Conservation (phyloP, 2,888 invertebrate species). For the Sthenelais limicola region DNA sequence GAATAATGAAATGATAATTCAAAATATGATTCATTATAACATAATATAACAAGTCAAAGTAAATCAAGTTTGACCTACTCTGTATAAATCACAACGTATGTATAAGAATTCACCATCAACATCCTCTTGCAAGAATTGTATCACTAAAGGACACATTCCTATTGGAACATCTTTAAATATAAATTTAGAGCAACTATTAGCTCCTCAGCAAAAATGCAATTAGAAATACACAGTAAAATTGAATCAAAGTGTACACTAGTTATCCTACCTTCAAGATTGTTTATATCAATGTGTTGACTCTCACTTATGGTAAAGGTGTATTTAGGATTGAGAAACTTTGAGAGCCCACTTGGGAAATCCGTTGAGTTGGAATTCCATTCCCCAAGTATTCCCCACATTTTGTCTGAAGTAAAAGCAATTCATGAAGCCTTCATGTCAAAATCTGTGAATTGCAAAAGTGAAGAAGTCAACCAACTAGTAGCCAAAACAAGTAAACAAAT, state of each 20-base stretch:
- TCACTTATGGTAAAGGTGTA: neutral
- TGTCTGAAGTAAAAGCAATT: neutral
- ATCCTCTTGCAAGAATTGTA: too few relatives aligned
- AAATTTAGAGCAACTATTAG: too few relatives aligned
- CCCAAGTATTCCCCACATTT: conserved; percentile 3
- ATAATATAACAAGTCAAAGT: too few relatives aligned
- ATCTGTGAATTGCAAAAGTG: neutral
- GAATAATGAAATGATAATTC: too few relatives aligned
- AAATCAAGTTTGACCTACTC: too few relatives aligned
- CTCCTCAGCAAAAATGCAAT: too few relatives aligned
- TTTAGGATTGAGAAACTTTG: neutral
- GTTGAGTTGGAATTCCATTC: conserved; percentile 52
- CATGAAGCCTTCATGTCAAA: neutral
- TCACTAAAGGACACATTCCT: too few relatives aligned
- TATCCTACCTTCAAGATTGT: conserved; percentile 6
- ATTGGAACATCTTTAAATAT: too few relatives aligned
- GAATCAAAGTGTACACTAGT: neutral
- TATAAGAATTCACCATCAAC: too few relatives aligned
- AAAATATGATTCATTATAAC: too few relatives aligned
- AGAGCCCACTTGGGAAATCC: neutral
- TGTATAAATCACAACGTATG: too few relatives aligned
- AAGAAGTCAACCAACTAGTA: neutral
- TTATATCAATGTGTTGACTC: neutral
- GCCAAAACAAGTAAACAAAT: neutral
- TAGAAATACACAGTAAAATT: too few relatives aligned